Evolutionary conservation across 2,113 vertebrate species (phyloP), one percentile per base, ranked within the genome.

Genomic region (Anolis sagrei): DNA sequence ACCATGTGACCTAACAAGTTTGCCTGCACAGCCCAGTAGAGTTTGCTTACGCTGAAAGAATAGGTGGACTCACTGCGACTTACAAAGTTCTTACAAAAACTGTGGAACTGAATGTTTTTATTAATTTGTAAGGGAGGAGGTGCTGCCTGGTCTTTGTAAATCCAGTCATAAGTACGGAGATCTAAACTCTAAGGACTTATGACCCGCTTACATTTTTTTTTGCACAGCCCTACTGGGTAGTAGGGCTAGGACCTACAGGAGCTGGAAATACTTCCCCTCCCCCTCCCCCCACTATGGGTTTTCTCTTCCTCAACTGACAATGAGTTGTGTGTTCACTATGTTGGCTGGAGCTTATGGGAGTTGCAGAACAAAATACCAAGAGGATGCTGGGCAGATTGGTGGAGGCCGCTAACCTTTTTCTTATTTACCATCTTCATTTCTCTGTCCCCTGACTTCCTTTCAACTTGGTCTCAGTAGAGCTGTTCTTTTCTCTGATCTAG

Each of bases 401-500:
- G 25, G 29, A 74, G 18, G 27, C 16, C 18, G 62, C 27, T 80
- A 16, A 78, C 27, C 21, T 25, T 58, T 32, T 27, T 72, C 23
- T 58, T 54, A 61, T 58, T 61, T 70, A 49, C n/a, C 54, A 32
- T 73, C 29, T 83, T 79, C 44, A n/a, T 34, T 83, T 68, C 14
- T 85, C 23, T 88, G 1, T 29, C 27, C 54, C 2, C 44, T 23
- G 79, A 9, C 51, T 66, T 39, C 18, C 69, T 16, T 75, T 27
- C 10, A n/a, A 75, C 76, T 93, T 25, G 88, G 34, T 62, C 79
- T 78, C 68, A 91, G 74, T 91, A 69, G n/a, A 2, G 25, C 77
- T 49, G 80, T 19, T 80, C 27, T 82, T 83, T 93, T 88, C 62
- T 90, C 89, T 89, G 29, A 76, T 94, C 93, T 86, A 92, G 79